Evolutionary conservation across 2,888 invertebrate species (phyloP), one percentile per base, ranked within the genome.

Genomic region (Diaperis boleti): DNA sequence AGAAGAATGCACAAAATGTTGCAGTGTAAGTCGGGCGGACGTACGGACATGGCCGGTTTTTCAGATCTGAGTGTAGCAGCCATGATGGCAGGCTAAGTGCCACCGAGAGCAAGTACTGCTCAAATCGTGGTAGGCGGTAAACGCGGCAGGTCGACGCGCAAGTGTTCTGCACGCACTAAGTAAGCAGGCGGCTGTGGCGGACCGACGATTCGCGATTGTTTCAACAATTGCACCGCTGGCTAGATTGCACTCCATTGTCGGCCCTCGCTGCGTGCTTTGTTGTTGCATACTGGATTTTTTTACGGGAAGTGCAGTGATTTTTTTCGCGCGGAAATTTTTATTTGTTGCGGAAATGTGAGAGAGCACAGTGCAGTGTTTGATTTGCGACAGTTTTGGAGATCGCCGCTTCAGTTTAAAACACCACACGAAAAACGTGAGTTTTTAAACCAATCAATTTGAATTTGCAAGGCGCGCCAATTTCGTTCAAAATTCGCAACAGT

Each of bases 121-220:
- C 79, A 78, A 77, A 78, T 78, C 79, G 76, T 79, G 76, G 79
- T 79, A 80, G 80, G 80, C 79, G 81, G 79, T 74, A 77, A 77
- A 78, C 77, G 77, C 77, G 78, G 77, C 78, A 79, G 78, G 78
- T 79, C 78, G 77, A 74, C 77, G 78, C 80, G 78, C 78, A 78
- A 78, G 78, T 78, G 79, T 78, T 79, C 78, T 75, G 78, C 79
- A 79, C 76, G 76, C 72, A 73, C 72, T 71, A 74, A 76, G 74
- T 73, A 74, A 73, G 74, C 74, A 73, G 68, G 69, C 71, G 72
- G 72, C 62, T 67, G 69, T 71, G 72, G 69, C n/a, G n/a, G n/a
- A n/a, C n/a, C n/a, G 68, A 65, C 68, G 67, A 65, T 67, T 26
- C 63, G 69, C 72, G 74, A 74, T 78, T 78, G 78, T 79, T 78